Percentiles rank a stretch among this genome's conserved stretches.
phyloP scores from a whole-genome alignment of 2,888 invertebrate species.

The Notodonta ziczac region DNA sequence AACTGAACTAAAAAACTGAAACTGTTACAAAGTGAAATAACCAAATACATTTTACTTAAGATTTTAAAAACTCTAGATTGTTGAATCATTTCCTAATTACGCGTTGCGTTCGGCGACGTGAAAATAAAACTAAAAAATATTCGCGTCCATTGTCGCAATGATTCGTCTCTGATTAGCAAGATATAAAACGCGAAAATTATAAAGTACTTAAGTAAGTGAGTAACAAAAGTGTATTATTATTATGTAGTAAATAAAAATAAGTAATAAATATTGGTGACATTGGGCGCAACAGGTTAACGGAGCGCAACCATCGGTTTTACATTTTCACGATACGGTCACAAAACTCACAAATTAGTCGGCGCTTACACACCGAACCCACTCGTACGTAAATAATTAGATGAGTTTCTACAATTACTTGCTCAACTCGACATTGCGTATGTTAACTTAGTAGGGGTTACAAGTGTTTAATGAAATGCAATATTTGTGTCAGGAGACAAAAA shows the following conservation, averaged over 20 bases:
- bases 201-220: slow-evolving; percentile 7
- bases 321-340: slow-evolving; percentile 41
- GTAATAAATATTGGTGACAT: slow-evolving; percentile 36
- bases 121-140: neutral
- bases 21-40: neutral
- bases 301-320: slow-evolving; percentile 40
- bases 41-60: neutral
- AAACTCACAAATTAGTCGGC: slow-evolving; percentile 14
- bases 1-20: no score
- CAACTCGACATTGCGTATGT: neutral
- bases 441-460: slow-evolving; percentile 1
- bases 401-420: slow-evolving; percentile 15
- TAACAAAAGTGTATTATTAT: no score
- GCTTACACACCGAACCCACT: slow-evolving; percentile 28
- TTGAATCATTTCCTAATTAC: slow-evolving; percentile 2
- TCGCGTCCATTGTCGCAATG: neutral
- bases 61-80: neutral
- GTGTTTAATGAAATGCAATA: neutral
- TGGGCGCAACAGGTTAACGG: slow-evolving; percentile 38
- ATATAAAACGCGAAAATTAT: slow-evolving; percentile 3
- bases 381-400: slow-evolving; percentile 31
- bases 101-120: neutral
- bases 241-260: no score
- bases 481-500: slow-evolving; percentile 6
- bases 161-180: slow-evolving; percentile 4